Percentiles rank a stretch among this genome's conserved stretches.
Conservation (phyloP, 2,888 invertebrate species). For the Drosophila histrio region DNA sequence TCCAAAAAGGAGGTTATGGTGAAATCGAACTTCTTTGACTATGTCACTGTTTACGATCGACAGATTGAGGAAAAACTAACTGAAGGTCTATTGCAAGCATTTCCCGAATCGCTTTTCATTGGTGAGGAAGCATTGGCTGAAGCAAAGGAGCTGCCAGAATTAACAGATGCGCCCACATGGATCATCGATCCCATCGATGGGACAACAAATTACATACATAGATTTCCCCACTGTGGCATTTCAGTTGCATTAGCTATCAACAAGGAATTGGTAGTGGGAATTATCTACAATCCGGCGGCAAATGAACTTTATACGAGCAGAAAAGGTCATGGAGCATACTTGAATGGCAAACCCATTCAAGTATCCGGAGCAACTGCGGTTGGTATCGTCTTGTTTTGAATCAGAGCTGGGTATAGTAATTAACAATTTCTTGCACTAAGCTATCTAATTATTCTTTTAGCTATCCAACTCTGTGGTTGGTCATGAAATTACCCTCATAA, state of each 20-base stretch:
- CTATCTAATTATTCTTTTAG: constrained; percentile 52
- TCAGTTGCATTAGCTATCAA: constrained; percentile 87
- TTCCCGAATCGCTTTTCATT: constrained; percentile 89
- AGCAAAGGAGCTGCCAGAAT: constrained; percentile 69
- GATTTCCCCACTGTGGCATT: constrained; percentile 88
- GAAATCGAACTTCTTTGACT: constrained; percentile 88
- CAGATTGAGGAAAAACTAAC: constrained; percentile 90
- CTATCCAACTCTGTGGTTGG: constrained; percentile 76
- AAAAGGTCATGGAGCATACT: constrained; percentile 89
- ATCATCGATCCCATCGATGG: constrained; percentile 95
- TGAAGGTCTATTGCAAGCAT: constrained; percentile 85
- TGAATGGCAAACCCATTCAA: constrained; percentile 87
- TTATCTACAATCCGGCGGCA: constrained; percentile 90
- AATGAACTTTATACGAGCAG: constrained; percentile 89
- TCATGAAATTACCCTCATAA: constrained; percentile 80
- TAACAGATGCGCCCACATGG: constrained; percentile 92
- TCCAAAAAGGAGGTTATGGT: constrained; percentile 71
- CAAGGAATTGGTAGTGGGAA: constrained; percentile 87
- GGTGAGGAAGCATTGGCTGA: constrained; percentile 88
- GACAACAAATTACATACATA: constrained; percentile 92
- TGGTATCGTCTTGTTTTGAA: constrained; percentile 36
- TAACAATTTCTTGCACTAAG: too few species aligned
- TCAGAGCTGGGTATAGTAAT: too few species aligned
- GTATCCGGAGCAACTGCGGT: constrained; percentile 78
- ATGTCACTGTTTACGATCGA: constrained; percentile 91